A percentile compares a stretch with the other conserved stretches of the same genome.
Conservation (phyloP, 2,797 vertebrate genomes). For the Chloroceryle inda region DNA sequence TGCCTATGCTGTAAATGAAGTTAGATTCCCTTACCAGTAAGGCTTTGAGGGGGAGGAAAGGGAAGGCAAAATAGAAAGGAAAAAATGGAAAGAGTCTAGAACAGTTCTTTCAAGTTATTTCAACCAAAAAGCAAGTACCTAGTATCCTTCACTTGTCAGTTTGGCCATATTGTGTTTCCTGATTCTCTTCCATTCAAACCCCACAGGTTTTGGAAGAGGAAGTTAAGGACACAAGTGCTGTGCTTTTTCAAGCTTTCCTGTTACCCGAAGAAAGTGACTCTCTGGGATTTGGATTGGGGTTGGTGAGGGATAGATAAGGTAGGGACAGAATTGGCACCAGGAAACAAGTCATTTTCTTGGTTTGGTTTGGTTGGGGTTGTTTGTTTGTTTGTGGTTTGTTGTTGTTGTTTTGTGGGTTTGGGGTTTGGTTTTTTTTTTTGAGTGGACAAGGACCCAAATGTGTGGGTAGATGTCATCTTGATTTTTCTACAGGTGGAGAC, state of each 20-base stretch:
- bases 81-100: neutral
- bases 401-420: too few relatives aligned
- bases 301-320: neutral
- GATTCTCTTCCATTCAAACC: neutral
- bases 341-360: neutral
- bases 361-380: too few relatives aligned
- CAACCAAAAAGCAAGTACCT: neutral
- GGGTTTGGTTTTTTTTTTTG: neutral
- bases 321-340: neutral
- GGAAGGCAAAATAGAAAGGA: neutral
- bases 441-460: too few relatives aligned
- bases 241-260: neutral
- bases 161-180: neutral
- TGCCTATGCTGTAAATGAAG: neutral
- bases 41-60: neutral
- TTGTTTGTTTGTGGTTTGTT: too few relatives aligned
- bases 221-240: fast-evolving
- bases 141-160: neutral
- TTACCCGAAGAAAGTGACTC: neutral
- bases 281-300: neutral
- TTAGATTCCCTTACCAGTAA: neutral
- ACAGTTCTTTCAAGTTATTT: neutral
- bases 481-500: neutral
- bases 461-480: neutral
- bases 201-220: neutral